phyloP scores from a whole-genome alignment of 2,113 vertebrate species.

The Hyperoodon ampullatus region DNA sequence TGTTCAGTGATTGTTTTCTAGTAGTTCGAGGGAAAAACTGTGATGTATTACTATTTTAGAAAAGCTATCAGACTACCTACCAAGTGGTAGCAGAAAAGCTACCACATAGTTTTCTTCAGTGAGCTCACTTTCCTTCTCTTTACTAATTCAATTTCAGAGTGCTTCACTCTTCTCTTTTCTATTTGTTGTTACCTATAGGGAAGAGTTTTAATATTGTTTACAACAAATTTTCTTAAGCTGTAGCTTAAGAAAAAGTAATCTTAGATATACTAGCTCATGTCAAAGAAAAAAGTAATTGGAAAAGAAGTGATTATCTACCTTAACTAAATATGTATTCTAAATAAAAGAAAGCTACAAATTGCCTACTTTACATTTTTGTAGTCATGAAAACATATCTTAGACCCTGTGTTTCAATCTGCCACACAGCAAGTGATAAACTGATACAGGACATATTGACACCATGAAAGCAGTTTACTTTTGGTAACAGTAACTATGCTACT shows the following conservation, averaged over 20 bases:
- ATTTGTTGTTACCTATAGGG: neutral
- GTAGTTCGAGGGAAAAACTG: neutral
- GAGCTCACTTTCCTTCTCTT: neutral
- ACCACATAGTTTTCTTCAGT: neutral
- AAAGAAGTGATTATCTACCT: neutral
- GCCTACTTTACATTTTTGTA: neutral
- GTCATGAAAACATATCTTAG: neutral
- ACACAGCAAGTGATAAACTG: neutral
- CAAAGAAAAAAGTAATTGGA: neutral
- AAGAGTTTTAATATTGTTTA: neutral
- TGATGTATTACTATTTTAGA: neutral
- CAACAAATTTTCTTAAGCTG: slow-evolving; percentile 3
- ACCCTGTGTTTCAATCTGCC: neutral
- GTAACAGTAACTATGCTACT: slow-evolving; percentile 37
- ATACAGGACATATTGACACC: neutral
- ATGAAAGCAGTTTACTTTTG: slow-evolving; percentile 48
- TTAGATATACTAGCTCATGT: neutral
- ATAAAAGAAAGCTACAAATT: neutral
- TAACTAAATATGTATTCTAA: slow-evolving; percentile 12
- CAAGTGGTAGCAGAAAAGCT: neutral
- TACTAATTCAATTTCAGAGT: neutral
- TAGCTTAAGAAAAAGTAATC: neutral
- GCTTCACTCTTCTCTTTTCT: neutral
- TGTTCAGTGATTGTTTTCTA: neutral
- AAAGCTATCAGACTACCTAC: neutral